Evolutionary conservation across 2,113 vertebrate genomes (phyloP), one percentile per base, ranked within the genome.

Genomic region (Pachypanchax playfairii): DNA sequence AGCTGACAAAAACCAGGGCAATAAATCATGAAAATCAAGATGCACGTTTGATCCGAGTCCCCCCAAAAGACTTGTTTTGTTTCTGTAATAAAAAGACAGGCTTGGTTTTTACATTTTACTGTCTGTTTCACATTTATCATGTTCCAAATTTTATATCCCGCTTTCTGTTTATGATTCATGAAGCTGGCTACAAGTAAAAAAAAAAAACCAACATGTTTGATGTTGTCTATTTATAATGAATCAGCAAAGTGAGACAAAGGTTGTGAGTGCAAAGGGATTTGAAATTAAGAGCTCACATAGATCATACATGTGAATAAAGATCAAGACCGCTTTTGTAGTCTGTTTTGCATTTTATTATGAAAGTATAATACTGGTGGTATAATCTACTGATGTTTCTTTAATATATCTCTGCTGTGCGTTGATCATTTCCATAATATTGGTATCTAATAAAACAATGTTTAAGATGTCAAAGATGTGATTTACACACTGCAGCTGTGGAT

Each of bases 111-210:
- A 17, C 20, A n/a, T 57, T 24, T 17, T 22, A 28, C 2, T 28
- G 8, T 7, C 14, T 4, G 12, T 28, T 67, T 55, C 47, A 17
- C 17, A 70, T 62, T 51, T 35, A 25, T 39, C 51, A 28, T n/a
- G 6, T 24, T 52, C 43, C 0, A 25, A 28, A 46, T 60, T 67
- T 39, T 31, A 48, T 61, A 48, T 20, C 29, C 21, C 38, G 10
- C 2, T 1, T 63, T 64, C 41, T 41, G 50, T 18, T 73, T 41
- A 65, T 68, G 36, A 77, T 47, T 82, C 51, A 74, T 73, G 50
- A 43, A 49, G n/a, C 36, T 57, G 1, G 17, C 56, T 69, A n/a
- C 29, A 10, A 60, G 36, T 36, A 51, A 58, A n/a, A n/a, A n/a
- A n/a, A n/a, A n/a, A n/a, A n/a, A n/a, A n/a, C n/a, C n/a, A n/a